Base-by-base conservation (phyloP, 2,888 invertebrate species). In the Meta bourneti region DNA sequence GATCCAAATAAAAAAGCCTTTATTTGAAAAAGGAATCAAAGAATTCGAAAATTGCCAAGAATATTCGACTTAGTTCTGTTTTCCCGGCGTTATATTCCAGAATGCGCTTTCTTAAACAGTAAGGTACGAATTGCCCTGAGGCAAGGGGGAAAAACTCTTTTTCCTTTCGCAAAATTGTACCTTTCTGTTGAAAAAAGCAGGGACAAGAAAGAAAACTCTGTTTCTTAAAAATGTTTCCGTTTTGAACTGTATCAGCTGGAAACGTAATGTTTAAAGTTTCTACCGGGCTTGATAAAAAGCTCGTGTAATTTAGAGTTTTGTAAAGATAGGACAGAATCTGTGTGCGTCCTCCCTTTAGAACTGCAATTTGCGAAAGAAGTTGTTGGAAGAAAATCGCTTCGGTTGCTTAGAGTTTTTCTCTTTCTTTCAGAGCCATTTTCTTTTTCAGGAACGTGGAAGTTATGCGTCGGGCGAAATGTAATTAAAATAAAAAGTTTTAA, bases 241-340 rank as follows among this genome's bases (percentile, higher is more conserved):
- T 84, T 61, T 52, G 75, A 69, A 75, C 81, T 75, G 81, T 81
- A 88, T 88, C 88, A 81, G 81, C 74, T 88, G 81, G 74, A 88
- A 81, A 79, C 75, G 81, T 75, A 88, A 88, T 81, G 88, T 75
- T 81, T 75, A 88, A 88, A 81, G 81, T 88, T 88, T 81, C 81
- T 86, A 78, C 86, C 48, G 48, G 20, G 0, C 52, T 51, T 81
- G 81, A 88, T 88, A 88, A 88, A 88, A 88, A 49, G 88, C 51
- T 81, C 20, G 75, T 61, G 80, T 80, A 88, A 88, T 88, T 88
- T 81, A 49, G 88, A 61, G 69, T 81, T 72, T 88, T 88, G 80
- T 81, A 75, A 81, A 81, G 74, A 80, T 81, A 81, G 74, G 48
- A 49, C 20, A 61, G 19, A 69, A 11, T 34, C 61, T 61, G 16